Evolutionary conservation across 2,888 invertebrate species (phyloP), one percentile per base, ranked within the genome.

Genomic region (Oligia strigilis): DNA sequence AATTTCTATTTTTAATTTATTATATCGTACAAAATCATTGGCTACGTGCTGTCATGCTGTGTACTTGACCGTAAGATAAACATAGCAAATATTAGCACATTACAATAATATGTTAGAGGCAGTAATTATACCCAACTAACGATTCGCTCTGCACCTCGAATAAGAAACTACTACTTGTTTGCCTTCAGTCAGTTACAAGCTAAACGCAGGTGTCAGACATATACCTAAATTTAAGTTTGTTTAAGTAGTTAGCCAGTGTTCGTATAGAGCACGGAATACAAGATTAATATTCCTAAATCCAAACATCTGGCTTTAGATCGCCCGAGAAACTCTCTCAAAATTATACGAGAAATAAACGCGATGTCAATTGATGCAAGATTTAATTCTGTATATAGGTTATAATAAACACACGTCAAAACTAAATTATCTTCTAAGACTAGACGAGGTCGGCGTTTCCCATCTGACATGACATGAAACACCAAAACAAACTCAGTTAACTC

Each of bases 101-200:
- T 78, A 43, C 40, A 72, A 36, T 84, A 65, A 87, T 73, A 66
- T 55, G 65, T 73, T 78, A 65, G 49, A 77, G 0, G 17, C 36
- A 17, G 78, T 79, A 83, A 85, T 83, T 83, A 88, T 43, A 64
- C 43, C 40, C 9, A 70, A 72, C 67, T 73, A 74, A 66, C 60
- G 40, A 88, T 90, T 87, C 58, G 77, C 62, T 65, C 79, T 73
- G 66, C 72, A 64, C 52, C 36, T 46, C 77, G 55, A 74, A 65
- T 62, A 17, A 71, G 19, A 40, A 14, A 74, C 67, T 52, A 70
- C 55, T 74, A 75, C 77, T 64, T 2, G 80, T 77, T 90, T 70
- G 67, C 89, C 85, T 90, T 88, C 81, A 85, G 43, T 36, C 13
- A 29, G 40, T 70, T 66, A 43, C 4, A 60, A 66, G n/a, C 43